phyloP scores from a whole-genome alignment of 2,797 vertebrate species.

The Todus mexicanus region DNA sequence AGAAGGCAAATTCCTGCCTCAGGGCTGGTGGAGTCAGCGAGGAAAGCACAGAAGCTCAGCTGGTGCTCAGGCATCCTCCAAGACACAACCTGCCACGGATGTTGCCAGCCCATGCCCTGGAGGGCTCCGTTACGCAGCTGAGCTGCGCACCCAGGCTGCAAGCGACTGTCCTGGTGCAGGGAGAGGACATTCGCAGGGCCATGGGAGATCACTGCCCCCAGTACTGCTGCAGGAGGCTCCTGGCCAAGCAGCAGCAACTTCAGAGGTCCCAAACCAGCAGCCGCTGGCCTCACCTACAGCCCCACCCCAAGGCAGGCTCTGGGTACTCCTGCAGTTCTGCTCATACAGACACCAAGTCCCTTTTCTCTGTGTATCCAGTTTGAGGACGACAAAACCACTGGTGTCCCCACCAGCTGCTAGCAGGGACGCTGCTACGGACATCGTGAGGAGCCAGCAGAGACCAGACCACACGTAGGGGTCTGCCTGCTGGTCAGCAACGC shows the following conservation, averaged over 20 bases:
- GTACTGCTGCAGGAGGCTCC: background rate
- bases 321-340: background rate
- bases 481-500: background rate
- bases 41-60: background rate
- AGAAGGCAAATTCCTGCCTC: background rate
- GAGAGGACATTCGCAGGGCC: background rate
- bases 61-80: background rate
- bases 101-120: background rate
- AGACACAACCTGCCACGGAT: background rate
- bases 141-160: background rate
- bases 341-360: background rate
- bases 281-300: background rate
- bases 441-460: background rate
- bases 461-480: background rate
- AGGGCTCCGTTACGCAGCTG: background rate
- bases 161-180: background rate
- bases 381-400: background rate
- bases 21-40: background rate
- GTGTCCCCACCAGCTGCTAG: background rate
- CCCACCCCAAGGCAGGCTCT: background rate
- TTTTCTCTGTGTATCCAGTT: background rate
- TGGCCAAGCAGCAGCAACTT: background rate
- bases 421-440: background rate
- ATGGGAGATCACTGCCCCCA: background rate
- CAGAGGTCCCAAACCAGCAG: background rate